These are phyloP conservation scores for Tretioscincus oriximinensis DNA, from an alignment of 2,113 vertebrate species.

Conservation along the genomic window DNA sequence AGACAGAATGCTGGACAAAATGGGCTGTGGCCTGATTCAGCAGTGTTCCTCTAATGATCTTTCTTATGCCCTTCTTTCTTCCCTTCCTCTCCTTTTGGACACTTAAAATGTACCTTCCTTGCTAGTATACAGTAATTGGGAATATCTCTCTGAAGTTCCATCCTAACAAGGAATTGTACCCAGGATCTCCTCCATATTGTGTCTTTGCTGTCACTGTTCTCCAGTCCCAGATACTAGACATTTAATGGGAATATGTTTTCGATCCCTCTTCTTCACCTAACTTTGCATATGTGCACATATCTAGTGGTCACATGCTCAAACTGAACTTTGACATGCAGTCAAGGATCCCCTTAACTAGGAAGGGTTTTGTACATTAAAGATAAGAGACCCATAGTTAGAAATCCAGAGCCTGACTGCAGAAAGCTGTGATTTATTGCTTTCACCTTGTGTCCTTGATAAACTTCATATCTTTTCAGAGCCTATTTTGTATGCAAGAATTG, in stretches of 20 bases:
- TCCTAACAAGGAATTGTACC: no score
- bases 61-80: no score
- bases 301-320: not conserved
- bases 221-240: not conserved
- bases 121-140: no score
- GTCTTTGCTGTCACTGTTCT: not conserved
- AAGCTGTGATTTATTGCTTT: not conserved
- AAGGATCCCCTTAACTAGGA: not conserved
- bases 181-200: no score
- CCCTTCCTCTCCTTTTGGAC: no score
- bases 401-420: not conserved
- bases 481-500: conserved; percentile 7
- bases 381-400: not conserved
- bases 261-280: not conserved
- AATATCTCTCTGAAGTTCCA: no score
- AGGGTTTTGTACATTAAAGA: not conserved
- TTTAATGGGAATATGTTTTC: not conserved
- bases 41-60: no score
- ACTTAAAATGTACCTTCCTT: no score
- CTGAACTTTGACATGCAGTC: not conserved
- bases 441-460: conserved; percentile 6
- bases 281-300: not conserved
- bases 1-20: no score
- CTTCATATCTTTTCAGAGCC: not conserved
- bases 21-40: no score